These are phyloP conservation scores for Laterallus jamaicensis DNA, from an alignment of 2,113 vertebrate genomes.

Conservation along the genomic window DNA sequence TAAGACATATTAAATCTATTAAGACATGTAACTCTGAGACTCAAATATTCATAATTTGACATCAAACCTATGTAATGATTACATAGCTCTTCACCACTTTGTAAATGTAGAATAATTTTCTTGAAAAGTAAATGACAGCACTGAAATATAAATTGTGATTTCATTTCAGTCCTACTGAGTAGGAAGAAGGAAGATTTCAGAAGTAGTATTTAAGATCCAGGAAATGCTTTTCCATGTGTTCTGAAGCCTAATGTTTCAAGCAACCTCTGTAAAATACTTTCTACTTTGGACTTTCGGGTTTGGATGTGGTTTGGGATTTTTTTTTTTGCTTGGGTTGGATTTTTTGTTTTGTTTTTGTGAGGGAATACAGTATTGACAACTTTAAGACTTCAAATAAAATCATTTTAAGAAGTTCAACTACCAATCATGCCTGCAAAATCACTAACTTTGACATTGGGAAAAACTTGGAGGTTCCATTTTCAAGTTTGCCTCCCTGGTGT, in stretches of 20 bases:
- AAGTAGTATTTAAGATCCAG: not conserved
- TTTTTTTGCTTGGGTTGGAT: too few relatives aligned
- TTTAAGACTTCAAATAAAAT: not conserved
- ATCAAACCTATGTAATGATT: not conserved
- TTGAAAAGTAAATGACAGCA: not conserved
- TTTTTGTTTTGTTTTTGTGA: not conserved
- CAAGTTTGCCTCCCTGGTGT: rapidly evolving
- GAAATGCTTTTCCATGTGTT: not conserved
- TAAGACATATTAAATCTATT: not conserved
- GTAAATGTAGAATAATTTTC: not conserved
- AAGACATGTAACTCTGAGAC: not conserved
- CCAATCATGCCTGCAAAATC: not conserved
- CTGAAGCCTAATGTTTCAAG: not conserved
- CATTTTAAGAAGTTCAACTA: not conserved
- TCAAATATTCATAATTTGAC: not conserved
- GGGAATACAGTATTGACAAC: not conserved
- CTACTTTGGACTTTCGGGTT: not conserved
- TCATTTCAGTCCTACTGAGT: not conserved
- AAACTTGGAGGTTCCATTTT: not conserved
- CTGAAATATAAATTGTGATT: not conserved
- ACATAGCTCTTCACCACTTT: not conserved
- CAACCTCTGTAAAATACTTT: not conserved
- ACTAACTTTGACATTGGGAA: not conserved
- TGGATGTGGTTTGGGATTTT: not conserved
- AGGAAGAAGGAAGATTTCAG: not conserved